These are phyloP conservation scores for Epizoanthus ramosus DNA, from an alignment of 92 coral and sea anemone genomes.

Conservation along the genomic window DNA sequence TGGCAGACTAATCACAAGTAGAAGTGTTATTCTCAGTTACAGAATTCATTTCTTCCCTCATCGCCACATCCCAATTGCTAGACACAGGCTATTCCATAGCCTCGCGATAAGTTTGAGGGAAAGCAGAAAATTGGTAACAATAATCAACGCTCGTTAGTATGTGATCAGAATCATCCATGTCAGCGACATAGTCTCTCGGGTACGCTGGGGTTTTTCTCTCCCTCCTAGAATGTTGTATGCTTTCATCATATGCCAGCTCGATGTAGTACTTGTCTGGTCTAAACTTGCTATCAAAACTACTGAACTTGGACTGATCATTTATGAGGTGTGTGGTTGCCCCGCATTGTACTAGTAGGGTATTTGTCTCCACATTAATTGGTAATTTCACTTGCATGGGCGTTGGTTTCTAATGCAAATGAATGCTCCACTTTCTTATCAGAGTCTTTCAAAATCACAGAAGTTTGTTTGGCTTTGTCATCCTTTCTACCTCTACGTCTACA, in stretches of 20 bases:
- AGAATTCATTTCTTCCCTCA: conserved; percentile 57
- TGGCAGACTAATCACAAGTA: conserved; percentile 35
- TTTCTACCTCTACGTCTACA: conserved; percentile 31
- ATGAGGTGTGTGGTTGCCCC: conserved; percentile 33
- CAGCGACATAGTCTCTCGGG: conserved; percentile 49
- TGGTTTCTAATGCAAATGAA: conserved; percentile 46
- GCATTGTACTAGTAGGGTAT: conserved; percentile 38
- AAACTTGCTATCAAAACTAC: conserved; percentile 48
- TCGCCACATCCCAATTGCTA: conserved; percentile 52
- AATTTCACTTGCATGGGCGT: not conserved
- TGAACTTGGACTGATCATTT: conserved; percentile 43
- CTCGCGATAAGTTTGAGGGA: conserved; percentile 59
- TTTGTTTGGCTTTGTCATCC: conserved; percentile 35
- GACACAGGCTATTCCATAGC: conserved; percentile 60
- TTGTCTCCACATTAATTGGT: conserved; percentile 11
- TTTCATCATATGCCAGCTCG: conserved; percentile 50
- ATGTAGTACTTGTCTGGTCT: conserved; percentile 44
- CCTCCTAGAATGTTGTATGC: conserved; percentile 31
- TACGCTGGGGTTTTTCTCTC: conserved; percentile 49
- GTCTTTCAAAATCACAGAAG: conserved; percentile 19
- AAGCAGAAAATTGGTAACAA: conserved; percentile 47
- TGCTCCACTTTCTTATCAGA: conserved; percentile 38
- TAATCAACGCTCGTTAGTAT: conserved; percentile 48
- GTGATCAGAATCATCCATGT: conserved; percentile 44
- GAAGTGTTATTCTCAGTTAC: conserved; percentile 59